Evolutionary conservation across 2,888 invertebrate species (phyloP), one percentile per base, ranked within the genome.

Genomic region (Xylophagus ater): DNA sequence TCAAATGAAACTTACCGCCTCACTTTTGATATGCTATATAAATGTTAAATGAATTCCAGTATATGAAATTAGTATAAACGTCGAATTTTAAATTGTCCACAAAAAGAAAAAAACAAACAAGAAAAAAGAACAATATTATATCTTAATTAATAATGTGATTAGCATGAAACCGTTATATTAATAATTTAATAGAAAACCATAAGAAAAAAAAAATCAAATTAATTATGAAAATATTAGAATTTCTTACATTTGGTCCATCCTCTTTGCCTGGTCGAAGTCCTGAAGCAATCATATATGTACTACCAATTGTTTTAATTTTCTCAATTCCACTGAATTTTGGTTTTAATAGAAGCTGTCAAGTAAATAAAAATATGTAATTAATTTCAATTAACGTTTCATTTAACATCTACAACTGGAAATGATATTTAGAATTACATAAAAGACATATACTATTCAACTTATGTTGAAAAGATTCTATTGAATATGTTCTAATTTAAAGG

Each of bases 281-380:
- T 0, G 92, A 86, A 1, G 96, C 96, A 33, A 94, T 81, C 96
- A 97, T 97, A 58, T 97, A 97, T 0, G 96, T 96, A 62, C 92
- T 93, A 10, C 93, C 94, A 42, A 97, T 96, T 0, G 96, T 97
- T 66, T 97, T 97, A 38, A 97, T 97, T 65, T 97, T 97, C 66
- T 97, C 97, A 51, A 97, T 92, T 49, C 85, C 80, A 58, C 90
- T 92, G 65, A 87, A 96, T 57, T 94, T 93, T 0, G 92, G 89
- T 57, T 94, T 93, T 32, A 88, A 67, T 21, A 97, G 69, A 24
- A 97, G 66, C 86, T 63, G 40, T 24, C 21, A 12, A 26, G 26
- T 26, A 26, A 26, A 3, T 6, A 12, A 26, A 9, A 26, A 9
- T 2, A 2, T 12, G 2, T 26, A 26, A 26, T 26, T 23, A 23